These are phyloP conservation scores for Thripadectes ignobilis DNA, from an alignment of 2,797 vertebrate genomes.

Conservation along the genomic window DNA sequence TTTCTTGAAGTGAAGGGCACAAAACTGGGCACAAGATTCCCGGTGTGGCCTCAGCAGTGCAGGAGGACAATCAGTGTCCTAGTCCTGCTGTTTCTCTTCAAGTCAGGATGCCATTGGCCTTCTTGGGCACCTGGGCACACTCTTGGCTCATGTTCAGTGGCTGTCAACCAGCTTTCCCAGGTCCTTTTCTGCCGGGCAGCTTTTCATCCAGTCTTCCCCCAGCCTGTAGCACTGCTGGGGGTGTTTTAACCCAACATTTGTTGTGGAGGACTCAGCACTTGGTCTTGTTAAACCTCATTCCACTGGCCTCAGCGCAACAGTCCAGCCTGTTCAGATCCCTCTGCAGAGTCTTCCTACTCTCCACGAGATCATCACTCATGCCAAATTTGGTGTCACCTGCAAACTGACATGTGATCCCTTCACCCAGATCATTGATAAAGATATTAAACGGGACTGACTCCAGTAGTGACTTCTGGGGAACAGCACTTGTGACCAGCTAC, in stretches of 20 bases:
- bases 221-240: accelerated
- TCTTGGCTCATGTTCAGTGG: too few relatives aligned
- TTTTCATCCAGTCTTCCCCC: neutral
- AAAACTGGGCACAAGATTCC: neutral
- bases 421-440: neutral
- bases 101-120: neutral
- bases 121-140: neutral
- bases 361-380: neutral
- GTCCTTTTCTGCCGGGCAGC: neutral
- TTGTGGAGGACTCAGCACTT: accelerated
- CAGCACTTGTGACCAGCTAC: accelerated
- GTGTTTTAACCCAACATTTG: neutral
- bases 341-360: neutral
- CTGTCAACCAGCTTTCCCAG: accelerated
- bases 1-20: neutral
- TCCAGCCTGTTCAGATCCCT: neutral
- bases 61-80: accelerated
- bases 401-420: neutral
- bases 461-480: neutral
- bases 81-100: neutral
- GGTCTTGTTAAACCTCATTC: neutral
- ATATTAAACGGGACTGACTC: neutral
- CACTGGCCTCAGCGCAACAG: accelerated
- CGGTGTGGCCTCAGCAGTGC: accelerated
- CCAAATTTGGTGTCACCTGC: neutral